Percentiles rank a stretch among this genome's conserved stretches.
phyloP scores from a whole-genome alignment of 2,113 vertebrate species.

The Pseudolaguvia tuberculata region DNA sequence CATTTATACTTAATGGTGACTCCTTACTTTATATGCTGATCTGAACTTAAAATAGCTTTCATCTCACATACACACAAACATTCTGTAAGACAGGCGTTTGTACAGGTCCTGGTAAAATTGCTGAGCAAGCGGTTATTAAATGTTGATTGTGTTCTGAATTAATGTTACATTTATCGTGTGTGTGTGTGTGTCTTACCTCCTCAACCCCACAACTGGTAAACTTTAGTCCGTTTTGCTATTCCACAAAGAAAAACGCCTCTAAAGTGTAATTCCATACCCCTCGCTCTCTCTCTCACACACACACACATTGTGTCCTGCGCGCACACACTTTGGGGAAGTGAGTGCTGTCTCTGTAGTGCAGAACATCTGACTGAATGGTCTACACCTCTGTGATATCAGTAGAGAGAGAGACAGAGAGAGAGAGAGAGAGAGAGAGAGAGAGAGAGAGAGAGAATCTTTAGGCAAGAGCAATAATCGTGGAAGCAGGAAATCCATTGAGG shows the following conservation, averaged over 20 bases:
- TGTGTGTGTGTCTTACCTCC: constrained; percentile 56
- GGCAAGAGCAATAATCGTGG: constrained; percentile 55
- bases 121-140: neutral
- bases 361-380: constrained; percentile 18
- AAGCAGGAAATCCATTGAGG: neutral
- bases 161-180: neutral
- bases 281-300: constrained; percentile 1
- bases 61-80: constrained; percentile 2
- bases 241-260: constrained; percentile 54
- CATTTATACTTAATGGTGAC: constrained; percentile 53
- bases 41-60: constrained; percentile 50
- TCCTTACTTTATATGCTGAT: too few species aligned
- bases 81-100: neutral
- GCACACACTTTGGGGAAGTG: neutral
- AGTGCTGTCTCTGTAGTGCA: neutral
- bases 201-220: constrained; percentile 47
- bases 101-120: too few species aligned
- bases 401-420: constrained; percentile 32
- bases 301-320: constrained; percentile 15
- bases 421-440: constrained; percentile 38
- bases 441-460: constrained; percentile 44
- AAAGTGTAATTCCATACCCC: constrained; percentile 65
- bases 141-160: neutral
- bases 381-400: constrained; percentile 28
- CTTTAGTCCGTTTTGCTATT: constrained; percentile 45